phyloP scores from a whole-genome alignment of 2,797 vertebrate genomes.

The Enteromius unitaeniatus region DNA sequence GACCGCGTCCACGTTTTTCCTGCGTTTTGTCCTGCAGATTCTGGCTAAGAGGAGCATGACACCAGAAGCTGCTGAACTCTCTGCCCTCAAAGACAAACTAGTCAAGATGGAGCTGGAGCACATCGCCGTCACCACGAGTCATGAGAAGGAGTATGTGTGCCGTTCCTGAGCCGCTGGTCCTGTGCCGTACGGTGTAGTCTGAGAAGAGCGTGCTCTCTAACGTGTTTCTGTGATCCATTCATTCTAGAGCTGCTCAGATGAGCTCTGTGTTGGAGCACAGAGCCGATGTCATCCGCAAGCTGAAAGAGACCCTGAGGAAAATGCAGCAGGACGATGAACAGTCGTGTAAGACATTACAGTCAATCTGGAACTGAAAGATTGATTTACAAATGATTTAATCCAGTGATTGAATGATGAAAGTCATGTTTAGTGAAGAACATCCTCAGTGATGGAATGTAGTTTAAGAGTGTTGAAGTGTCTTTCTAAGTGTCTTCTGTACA shows the following conservation, averaged over 20 bases:
- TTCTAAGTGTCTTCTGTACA: neutral
- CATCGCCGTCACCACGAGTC: slow-evolving; percentile 74
- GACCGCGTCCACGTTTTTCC: neutral
- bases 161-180: neutral
- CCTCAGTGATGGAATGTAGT: neutral
- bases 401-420: no score
- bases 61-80: slow-evolving; percentile 79
- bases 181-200: neutral
- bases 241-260: slow-evolving; percentile 74
- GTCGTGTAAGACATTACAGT: slow-evolving; percentile 77
- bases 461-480: neutral
- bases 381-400: neutral
- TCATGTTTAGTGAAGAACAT: no score
- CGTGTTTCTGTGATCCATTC: neutral
- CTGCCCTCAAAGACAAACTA: slow-evolving; percentile 78
- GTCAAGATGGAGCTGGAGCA: slow-evolving; percentile 83
- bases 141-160: slow-evolving; percentile 82
- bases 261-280: slow-evolving; percentile 76
- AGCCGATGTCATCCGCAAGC: slow-evolving; percentile 78
- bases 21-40: slow-evolving; percentile 38
- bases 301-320: slow-evolving; percentile 84
- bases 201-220: neutral
- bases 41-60: slow-evolving; percentile 73
- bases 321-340: slow-evolving; percentile 79
- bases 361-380: neutral